Percentiles rank a stretch among this genome's conserved stretches.
Evolutionary conservation across 2,797 vertebrate genomes (phyloP).

Genomic region (Darevskia mixta): DNA sequence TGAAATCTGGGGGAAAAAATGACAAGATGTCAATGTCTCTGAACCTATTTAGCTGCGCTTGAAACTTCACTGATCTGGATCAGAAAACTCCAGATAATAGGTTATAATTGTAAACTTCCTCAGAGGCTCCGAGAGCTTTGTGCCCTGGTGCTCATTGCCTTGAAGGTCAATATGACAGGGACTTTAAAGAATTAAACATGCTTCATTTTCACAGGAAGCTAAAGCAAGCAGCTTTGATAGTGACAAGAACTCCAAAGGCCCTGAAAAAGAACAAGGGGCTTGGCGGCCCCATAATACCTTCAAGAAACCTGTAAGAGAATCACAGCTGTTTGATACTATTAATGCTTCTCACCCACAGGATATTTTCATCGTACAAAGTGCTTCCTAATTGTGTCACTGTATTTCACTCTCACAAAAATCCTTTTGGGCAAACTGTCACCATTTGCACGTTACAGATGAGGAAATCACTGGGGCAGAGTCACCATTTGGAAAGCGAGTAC

Average conservation of each 20-base stretch:
- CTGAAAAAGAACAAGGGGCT: fast-evolving
- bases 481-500: neutral
- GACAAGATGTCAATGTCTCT: constrained; percentile 73
- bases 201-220: neutral
- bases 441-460: neutral
- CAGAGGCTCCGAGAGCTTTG: neutral
- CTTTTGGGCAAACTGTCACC: neutral
- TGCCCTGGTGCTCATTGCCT: neutral
- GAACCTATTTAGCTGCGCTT: constrained; percentile 50
- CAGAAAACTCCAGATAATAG: constrained; percentile 53
- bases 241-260: fast-evolving
- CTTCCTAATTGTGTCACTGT: neutral
- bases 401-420: neutral
- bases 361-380: neutral
- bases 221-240: too few species aligned
- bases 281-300: fast-evolving
- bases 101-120: constrained; percentile 40
- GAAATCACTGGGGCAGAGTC: neutral
- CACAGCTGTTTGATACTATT: neutral
- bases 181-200: neutral
- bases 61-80: constrained; percentile 40
- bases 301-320: neutral
- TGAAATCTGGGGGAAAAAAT: constrained; percentile 69
- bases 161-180: neutral
- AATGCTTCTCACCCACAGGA: neutral